These are phyloP conservation scores for Acanthosepion lycidas DNA, from an alignment of 2,888 invertebrate genomes.

Conservation along the genomic window DNA sequence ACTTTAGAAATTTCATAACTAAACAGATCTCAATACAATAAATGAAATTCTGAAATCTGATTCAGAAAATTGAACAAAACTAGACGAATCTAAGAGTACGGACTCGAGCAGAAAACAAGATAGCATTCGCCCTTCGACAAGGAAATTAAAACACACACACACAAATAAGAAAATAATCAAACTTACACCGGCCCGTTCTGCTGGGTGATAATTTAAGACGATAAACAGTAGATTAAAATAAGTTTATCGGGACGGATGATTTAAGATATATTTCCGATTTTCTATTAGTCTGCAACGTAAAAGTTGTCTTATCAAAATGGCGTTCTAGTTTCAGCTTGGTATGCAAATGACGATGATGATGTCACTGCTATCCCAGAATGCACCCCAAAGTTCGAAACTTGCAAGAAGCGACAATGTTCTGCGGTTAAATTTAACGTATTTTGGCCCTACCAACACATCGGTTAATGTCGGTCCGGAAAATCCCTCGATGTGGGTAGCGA, in stretches of 20 bases:
- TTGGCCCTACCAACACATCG: not conserved
- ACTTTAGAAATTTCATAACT: not conserved
- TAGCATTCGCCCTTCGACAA: slow-evolving; percentile 50
- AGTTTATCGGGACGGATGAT: slow-evolving; percentile 60
- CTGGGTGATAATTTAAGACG: slow-evolving; percentile 66
- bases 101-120: slow-evolving; percentile 46
- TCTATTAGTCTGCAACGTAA: slow-evolving; percentile 55
- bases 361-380: slow-evolving; percentile 62
- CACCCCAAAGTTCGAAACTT: slow-evolving; percentile 51
- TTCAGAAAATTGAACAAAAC: slow-evolving; percentile 38
- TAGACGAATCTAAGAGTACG: slow-evolving; percentile 49
- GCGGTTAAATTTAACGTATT: not conserved
- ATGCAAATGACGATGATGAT: slow-evolving; percentile 71
- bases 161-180: slow-evolving; percentile 47
- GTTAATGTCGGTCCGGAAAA: not conserved
- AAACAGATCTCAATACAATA: not conserved
- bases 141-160: slow-evolving; percentile 47
- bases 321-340: slow-evolving; percentile 62
- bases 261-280: slow-evolving; percentile 64
- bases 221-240: slow-evolving; percentile 60
- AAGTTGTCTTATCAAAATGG: slow-evolving; percentile 66
- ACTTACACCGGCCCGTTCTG: slow-evolving; percentile 73
- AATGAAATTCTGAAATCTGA: not conserved
- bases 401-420: slow-evolving; percentile 40
- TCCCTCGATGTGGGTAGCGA: slow-evolving; percentile 13